Base-by-base conservation (phyloP, 2,888 invertebrate genomes). In the Eupithecia centaureata region DNA sequence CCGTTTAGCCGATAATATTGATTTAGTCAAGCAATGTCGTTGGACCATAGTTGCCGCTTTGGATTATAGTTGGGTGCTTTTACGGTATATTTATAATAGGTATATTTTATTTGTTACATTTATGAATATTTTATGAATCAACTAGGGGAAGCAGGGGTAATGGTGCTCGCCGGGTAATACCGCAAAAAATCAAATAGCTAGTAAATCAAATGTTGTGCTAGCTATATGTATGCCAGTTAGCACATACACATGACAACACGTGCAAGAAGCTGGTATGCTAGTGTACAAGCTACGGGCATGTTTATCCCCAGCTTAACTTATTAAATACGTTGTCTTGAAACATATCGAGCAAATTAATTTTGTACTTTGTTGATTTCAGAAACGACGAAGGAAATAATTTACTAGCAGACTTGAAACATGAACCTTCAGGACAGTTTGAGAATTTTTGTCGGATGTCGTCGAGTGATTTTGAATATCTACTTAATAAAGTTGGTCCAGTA, bases 251-350 rank as follows among this genome's bases (percentile, higher is more conserved):
- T 54, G 54, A 54, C 28, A 54, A n/a, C 54, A 54, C 54, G 54
- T 54, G 54, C 54, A 54, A 54, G 54, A 54, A 54, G 54, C 54
- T 54, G 54, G 54, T 54, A 54, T 28, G n/a, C n/a, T n/a, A n/a
- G n/a, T n/a, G n/a, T n/a, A n/a, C n/a, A n/a, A n/a, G n/a, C n/a
- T n/a, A n/a, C 63, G 57, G 63, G 47, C 63, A 57, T 63, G 63
- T 63, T 56, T 63, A 57, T 63, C 63, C 63, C 57, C 47, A 63
- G 63, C 63, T 63, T 62, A 52, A 61, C 47, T 61, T 61, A 61
- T 61, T 61, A 27, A 54, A 54, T 54, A 54, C 54, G 54, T 54
- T 54, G 54, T 54, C 54, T 54, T 54, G 54, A 54, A 54, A 54
- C 54, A 54, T 54, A 54, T 8, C 54, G 54, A 54, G 54, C 54